phyloP scores from a whole-genome alignment of 2,888 invertebrate species.

The Diplazon laetatorius region DNA sequence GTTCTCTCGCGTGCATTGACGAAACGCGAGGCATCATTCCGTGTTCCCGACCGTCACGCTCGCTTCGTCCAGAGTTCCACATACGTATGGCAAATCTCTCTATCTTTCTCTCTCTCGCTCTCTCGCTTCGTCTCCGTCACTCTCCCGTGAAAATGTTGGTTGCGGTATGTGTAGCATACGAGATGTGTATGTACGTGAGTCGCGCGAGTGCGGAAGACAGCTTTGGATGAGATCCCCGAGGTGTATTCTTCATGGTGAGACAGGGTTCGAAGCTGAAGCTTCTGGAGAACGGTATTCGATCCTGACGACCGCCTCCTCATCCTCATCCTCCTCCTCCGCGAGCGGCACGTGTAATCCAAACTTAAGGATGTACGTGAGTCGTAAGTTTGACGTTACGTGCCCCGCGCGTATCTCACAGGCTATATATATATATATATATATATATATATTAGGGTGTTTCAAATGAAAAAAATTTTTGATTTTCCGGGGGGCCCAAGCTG shows the following conservation, averaged over 20 bases:
- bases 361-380: conserved; percentile 58
- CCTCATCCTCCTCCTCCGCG: too few relatives aligned
- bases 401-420: too few relatives aligned
- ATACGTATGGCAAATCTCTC: conserved; percentile 11
- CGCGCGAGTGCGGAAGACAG: conserved; percentile 32
- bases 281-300: conserved; percentile 53
- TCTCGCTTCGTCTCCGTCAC: too few relatives aligned
- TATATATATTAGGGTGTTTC: too few relatives aligned
- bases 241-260: conserved; percentile 37
- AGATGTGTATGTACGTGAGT: conserved; percentile 39
- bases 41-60: conserved; percentile 27
- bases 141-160: conserved; percentile 10
- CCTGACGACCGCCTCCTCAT: conserved; percentile 20
- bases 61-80: conserved; percentile 49
- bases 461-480: too few relatives aligned
- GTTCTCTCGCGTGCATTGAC: conserved; percentile 27
- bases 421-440: too few relatives aligned
- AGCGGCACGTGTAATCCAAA: conserved; percentile 59
- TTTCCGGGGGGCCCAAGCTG: too few relatives aligned
- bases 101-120: too few relatives aligned
- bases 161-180: conserved; percentile 25
- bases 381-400: conserved; percentile 53
- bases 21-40: conserved; percentile 42
- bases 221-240: conserved; percentile 29
- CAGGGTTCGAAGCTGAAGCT: conserved; percentile 23